Evolutionary conservation across 2,888 invertebrate genomes (phyloP).

Genomic region (Oxycera nigricornis): DNA sequence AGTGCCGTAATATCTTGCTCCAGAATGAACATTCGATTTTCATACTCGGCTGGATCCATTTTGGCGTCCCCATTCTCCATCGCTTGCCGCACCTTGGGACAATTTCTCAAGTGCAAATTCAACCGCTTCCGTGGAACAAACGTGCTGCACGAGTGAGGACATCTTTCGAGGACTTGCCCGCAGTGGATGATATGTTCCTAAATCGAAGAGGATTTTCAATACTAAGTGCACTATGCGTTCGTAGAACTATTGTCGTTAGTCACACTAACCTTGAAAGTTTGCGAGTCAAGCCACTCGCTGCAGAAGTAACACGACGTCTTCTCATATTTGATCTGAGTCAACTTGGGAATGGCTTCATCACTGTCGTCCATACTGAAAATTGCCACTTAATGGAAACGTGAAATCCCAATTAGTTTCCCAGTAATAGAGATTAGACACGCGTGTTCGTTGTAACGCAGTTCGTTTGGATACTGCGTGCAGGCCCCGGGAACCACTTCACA

Average conservation of each 20-base stretch:
- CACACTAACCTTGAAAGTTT: slow-evolving; percentile 68
- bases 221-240: neutral
- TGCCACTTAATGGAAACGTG: neutral
- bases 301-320: slow-evolving; percentile 73
- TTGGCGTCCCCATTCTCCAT: neutral
- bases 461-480: neutral
- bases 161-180: slow-evolving; percentile 75
- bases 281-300: slow-evolving; percentile 70
- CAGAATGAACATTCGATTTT: slow-evolving; percentile 54
- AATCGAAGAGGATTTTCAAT: neutral
- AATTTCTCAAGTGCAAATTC: slow-evolving; percentile 66
- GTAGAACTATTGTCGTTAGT: no score
- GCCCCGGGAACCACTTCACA: neutral
- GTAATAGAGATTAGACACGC: neutral
- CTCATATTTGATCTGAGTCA: slow-evolving; percentile 56
- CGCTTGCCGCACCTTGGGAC: slow-evolving; percentile 54
- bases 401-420: neutral
- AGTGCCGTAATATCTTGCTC: slow-evolving; percentile 56
- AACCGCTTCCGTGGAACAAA: slow-evolving; percentile 72
- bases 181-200: slow-evolving; percentile 74
- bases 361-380: slow-evolving; percentile 28
- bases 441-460: neutral
- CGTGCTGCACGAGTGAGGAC: slow-evolving; percentile 73
- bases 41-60: slow-evolving; percentile 45
- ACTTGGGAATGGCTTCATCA: slow-evolving; percentile 26